These are phyloP conservation scores for Lytechinus pictus DNA, from an alignment of 35 echinoderm and acorn worm genomes.

Conservation along the genomic window DNA sequence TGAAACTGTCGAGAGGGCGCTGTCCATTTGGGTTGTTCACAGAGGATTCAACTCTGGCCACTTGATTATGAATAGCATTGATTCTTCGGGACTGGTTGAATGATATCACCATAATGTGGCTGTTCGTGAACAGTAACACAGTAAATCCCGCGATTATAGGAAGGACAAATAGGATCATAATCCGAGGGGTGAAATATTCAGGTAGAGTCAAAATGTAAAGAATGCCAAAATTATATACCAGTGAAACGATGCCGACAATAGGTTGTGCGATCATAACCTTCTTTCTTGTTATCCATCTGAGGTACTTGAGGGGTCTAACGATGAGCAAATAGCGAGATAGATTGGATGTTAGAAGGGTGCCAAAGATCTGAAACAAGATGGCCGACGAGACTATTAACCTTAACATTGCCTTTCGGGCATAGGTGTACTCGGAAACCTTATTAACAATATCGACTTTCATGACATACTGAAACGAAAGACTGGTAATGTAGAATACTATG, in stretches of 20 bases:
- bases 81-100: background rate
- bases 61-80: background rate
- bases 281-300: background rate
- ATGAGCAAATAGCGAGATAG: background rate
- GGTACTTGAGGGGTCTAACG: background rate
- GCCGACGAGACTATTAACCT: background rate
- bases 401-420: background rate
- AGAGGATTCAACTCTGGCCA: background rate
- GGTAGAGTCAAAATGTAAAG: background rate
- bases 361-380: background rate
- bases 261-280: background rate
- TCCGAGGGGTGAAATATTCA: background rate
- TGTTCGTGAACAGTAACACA: background rate
- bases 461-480: background rate
- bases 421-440: background rate
- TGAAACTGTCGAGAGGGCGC: background rate
- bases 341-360: background rate
- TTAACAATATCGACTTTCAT: background rate
- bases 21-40: background rate
- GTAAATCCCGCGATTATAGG: background rate
- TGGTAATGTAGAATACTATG: background rate
- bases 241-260: background rate
- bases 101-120: background rate
- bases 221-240: background rate
- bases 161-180: background rate